phyloP scores from a whole-genome alignment of 1,140 invertebrate genomes.

The Drosophila saltans region DNA sequence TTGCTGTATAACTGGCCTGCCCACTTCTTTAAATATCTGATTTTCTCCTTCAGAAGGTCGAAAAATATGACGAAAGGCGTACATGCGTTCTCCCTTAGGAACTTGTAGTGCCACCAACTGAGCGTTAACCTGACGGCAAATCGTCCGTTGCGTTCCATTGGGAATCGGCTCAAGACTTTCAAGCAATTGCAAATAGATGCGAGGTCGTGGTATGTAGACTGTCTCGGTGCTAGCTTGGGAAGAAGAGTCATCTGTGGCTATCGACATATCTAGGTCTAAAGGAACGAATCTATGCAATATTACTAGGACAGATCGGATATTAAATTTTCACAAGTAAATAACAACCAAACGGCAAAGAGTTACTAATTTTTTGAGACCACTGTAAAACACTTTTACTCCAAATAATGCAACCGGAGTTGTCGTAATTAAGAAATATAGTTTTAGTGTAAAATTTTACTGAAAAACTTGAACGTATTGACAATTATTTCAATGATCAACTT shows the following conservation, averaged over 20 bases:
- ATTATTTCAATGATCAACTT: not conserved
- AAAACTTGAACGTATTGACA: not conserved
- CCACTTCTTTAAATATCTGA: constrained; percentile 4
- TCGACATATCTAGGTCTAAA: not conserved
- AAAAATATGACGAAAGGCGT: constrained; percentile 1
- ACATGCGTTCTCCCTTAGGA: constrained; percentile 4
- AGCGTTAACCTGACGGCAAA: not conserved
- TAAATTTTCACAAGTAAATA: too few relatives aligned
- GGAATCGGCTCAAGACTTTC: not conserved
- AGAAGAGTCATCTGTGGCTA: not conserved
- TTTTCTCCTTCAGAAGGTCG: not conserved
- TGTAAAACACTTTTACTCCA: too few relatives aligned
- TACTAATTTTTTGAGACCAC: too few relatives aligned
- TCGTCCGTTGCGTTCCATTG: not conserved
- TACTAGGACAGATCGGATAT: not conserved
- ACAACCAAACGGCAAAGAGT: too few relatives aligned
- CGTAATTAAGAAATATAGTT: too few relatives aligned
- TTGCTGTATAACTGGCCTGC: not conserved
- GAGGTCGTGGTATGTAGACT: not conserved
- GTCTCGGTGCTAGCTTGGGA: not conserved
- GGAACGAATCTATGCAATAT: not conserved
- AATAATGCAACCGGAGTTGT: too few relatives aligned
- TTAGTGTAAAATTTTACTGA: too few relatives aligned
- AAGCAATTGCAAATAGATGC: not conserved
- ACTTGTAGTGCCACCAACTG: not conserved